These are phyloP conservation scores for Gymnothorax javanicus DNA, from an alignment of 2,797 vertebrate species.

Conservation along the genomic window DNA sequence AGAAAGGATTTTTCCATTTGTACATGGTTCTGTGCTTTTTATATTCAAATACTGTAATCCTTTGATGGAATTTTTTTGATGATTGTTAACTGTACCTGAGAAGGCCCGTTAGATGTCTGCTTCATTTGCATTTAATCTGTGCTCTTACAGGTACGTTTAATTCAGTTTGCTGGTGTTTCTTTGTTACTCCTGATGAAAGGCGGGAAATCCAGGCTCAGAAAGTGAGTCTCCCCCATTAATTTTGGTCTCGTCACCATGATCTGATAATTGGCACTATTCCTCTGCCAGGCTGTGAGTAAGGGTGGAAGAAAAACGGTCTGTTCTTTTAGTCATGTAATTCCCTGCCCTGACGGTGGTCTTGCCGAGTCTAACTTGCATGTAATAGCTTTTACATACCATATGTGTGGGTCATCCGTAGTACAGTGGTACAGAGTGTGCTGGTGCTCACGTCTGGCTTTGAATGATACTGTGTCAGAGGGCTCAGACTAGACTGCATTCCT, in stretches of 20 bases:
- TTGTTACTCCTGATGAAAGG: not conserved
- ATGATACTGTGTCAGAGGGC: not conserved
- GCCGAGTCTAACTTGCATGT: not conserved
- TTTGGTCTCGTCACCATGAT: too few species aligned
- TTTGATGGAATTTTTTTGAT: not conserved
- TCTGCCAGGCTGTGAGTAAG: too few species aligned
- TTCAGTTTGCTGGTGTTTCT: not conserved
- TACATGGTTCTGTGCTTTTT: not conserved
- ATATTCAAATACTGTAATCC: not conserved
- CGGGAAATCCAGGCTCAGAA: not conserved
- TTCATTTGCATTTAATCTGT: not conserved
- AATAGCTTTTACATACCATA: too few species aligned
- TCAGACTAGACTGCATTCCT: not conserved
- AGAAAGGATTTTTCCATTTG: not conserved
- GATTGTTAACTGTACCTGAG: not conserved
- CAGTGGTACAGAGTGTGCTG: not conserved
- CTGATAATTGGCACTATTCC: too few species aligned
- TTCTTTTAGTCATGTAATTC: not conserved
- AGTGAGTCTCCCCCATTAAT: too few species aligned
- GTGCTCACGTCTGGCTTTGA: not conserved
- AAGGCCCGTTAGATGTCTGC: not conserved
- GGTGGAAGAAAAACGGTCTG: not conserved
- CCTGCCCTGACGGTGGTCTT: too few species aligned
- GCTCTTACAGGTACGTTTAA: not conserved
- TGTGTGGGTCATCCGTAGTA: too few species aligned